Evolutionary conservation across 1,140 invertebrate genomes (phyloP), one percentile per base, ranked within the genome.

Genomic region (Drosophila ananassae): DNA sequence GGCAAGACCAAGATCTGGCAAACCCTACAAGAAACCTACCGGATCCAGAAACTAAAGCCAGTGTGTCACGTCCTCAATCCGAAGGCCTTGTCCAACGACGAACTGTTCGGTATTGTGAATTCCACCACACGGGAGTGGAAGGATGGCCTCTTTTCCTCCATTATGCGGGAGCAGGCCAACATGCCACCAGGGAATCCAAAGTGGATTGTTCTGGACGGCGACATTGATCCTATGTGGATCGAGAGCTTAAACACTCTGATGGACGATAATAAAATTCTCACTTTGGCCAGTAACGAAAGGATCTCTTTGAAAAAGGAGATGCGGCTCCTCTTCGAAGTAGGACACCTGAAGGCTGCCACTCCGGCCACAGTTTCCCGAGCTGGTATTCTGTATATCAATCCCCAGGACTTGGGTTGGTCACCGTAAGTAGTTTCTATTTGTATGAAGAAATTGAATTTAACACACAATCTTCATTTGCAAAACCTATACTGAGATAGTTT

Each of bases 221-320:
- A 99, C 90, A 98, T 99, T 83, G 98, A 99, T 94, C 98, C 98
- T 1, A 98, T 98, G 97, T 98, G 97, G 98, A 98, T 98, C 80
- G 97, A 98, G 93, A 98, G 97, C 2, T 93, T 98, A 0, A 98
- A 98, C 83, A 96, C 96, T 2, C 92, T 97, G 9, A 97, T 97
- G 96, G 96, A 97, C 79, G 96, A 97, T 81, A 97, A 97, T 79
- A 97, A 97, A 92, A 95, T 98, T 9, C 91, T 99, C 55, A 99
- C 98, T 0, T 91, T 99, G 73, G 98, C 97, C 2, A 98, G 97
- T 92, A 98, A 98, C 84, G 98, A 99, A 91, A 94, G 98, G 64
- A 99, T 99, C 41, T 97, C 98, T 0, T 91, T 99, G 34, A 99
- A 97, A 0, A 95, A 95, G 34, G 94, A 95, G 0, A 99, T 99